Evolutionary conservation across 2,113 vertebrate species (phyloP).

Genomic region (Micronisus gabar): DNA sequence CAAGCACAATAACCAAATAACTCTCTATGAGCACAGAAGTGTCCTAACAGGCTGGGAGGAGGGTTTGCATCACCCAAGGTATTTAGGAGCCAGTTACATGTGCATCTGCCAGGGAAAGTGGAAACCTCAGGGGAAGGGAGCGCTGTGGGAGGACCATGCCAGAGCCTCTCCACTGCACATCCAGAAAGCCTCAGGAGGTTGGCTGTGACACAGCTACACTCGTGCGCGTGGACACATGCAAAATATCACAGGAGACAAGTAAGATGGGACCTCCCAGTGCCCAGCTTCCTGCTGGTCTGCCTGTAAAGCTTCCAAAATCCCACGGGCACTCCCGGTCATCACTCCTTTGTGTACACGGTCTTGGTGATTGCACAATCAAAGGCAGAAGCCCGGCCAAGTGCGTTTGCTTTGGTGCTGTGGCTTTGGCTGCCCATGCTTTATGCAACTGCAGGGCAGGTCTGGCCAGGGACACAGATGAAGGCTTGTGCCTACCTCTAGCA

Average conservation of each 20-base stretch:
- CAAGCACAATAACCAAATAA: background rate
- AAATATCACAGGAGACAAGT: background rate
- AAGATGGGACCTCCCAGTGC: background rate
- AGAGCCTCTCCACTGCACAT: background rate
- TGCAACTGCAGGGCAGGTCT: background rate
- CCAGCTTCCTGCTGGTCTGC: background rate
- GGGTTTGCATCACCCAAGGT: too few species aligned
- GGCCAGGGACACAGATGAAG: background rate
- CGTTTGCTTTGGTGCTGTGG: accelerated
- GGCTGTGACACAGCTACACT: background rate
- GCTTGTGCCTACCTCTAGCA: background rate
- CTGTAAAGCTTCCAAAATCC: background rate
- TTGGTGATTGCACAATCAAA: accelerated
- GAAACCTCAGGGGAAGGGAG: background rate
- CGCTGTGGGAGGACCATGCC: background rate
- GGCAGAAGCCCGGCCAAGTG: accelerated
- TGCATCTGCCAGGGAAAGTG: background rate
- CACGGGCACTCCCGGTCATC: accelerated
- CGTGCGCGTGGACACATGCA: background rate
- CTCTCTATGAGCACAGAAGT: background rate
- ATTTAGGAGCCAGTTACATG: background rate
- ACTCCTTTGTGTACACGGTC: accelerated
- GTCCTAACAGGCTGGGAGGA: background rate
- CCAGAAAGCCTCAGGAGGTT: background rate
- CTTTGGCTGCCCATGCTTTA: background rate